Evolutionary conservation across 2,797 vertebrate species (phyloP).

Genomic region (Brotula barbata): DNA sequence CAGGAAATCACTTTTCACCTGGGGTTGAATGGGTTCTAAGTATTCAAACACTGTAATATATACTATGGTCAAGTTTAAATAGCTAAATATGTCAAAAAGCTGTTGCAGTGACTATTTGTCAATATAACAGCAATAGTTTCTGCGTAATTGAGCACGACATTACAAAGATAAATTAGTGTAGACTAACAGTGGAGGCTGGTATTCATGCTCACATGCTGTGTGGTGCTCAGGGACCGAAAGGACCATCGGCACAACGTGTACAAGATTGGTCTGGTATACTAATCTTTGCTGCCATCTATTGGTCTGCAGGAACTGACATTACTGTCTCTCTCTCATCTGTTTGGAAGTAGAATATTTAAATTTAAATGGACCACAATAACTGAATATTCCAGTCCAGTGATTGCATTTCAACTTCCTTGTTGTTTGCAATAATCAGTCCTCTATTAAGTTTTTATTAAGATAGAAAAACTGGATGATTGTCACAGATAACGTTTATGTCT

Average conservation of each 20-base stretch:
- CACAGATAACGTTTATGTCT: too few species aligned
- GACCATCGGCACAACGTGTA: constrained; percentile 70
- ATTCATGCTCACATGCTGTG: constrained; percentile 41
- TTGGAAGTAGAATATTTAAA: neutral
- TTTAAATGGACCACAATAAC: too few species aligned
- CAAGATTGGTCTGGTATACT: constrained; percentile 11
- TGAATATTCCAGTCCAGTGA: too few species aligned
- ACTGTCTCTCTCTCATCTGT: accelerated
- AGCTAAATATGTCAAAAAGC: neutral
- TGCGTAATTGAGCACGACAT: neutral
- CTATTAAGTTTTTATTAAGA: too few species aligned
- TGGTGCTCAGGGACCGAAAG: constrained; percentile 84
- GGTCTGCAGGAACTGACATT: constrained; percentile 46
- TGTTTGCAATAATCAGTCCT: too few species aligned
- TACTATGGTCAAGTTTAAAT: too few species aligned
- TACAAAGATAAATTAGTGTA: neutral
- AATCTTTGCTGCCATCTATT: constrained; percentile 80
- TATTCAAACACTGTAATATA: neutral
- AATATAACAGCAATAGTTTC: neutral
- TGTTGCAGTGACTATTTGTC: constrained; percentile 3
- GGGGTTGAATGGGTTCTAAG: too few species aligned
- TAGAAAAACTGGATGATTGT: too few species aligned
- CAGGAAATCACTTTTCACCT: too few species aligned
- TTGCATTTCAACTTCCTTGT: too few species aligned
- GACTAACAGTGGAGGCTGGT: constrained; percentile 27